These are phyloP conservation scores for Heteromurus nitidus DNA, from an alignment of 2,888 invertebrate genomes.

Conservation along the genomic window DNA sequence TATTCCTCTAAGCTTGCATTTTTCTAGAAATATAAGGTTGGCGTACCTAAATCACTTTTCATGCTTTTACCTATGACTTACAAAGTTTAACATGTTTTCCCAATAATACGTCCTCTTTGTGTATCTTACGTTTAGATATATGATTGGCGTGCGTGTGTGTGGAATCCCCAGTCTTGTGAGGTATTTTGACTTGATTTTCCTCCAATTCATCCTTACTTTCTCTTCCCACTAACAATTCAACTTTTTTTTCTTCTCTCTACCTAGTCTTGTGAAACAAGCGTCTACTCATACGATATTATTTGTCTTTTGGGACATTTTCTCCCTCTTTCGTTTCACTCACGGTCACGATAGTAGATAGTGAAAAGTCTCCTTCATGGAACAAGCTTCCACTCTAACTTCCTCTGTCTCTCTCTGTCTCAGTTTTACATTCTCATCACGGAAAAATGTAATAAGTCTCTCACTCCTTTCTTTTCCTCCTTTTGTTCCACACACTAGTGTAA, in stretches of 20 bases:
- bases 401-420: background rate
- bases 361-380: background rate
- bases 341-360: too few relatives aligned
- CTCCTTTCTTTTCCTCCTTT: background rate
- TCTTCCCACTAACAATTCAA: background rate
- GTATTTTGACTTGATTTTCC: background rate
- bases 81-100: too few relatives aligned
- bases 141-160: too few relatives aligned
- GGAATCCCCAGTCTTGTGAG: too few relatives aligned
- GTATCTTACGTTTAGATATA: too few relatives aligned
- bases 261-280: background rate
- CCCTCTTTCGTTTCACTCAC: too few relatives aligned
- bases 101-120: too few relatives aligned
- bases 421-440: conserved; percentile 50
- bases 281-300: conserved; percentile 44
- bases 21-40: too few relatives aligned
- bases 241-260: background rate
- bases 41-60: too few relatives aligned
- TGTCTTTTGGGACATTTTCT: conserved; percentile 51
- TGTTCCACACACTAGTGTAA: background rate
- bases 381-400: conserved; percentile 14
- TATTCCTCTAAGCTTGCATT: too few relatives aligned
- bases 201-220: background rate
- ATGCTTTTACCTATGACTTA: too few relatives aligned
- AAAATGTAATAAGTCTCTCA: conserved; percentile 55